A percentile compares a stretch with the other conserved stretches of the same genome.
Conservation (phyloP, 2,113 vertebrate species). For the Willisornis vidua region DNA sequence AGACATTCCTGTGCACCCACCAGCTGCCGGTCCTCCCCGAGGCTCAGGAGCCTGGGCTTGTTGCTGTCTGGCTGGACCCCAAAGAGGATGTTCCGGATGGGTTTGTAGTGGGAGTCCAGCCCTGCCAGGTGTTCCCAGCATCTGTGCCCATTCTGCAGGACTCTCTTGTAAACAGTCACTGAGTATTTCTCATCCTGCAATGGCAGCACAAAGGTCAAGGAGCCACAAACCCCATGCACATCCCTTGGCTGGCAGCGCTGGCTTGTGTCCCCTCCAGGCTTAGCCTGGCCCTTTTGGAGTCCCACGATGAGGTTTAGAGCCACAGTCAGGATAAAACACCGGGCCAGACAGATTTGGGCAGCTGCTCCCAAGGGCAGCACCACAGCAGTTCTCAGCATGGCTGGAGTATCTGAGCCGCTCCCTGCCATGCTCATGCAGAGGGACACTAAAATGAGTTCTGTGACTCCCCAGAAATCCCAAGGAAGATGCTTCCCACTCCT, state of each 20-base stretch:
- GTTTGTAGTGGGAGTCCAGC: conserved; percentile 86
- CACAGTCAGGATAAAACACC: background rate
- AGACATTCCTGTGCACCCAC: conserved; percentile 62
- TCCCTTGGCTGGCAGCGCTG: background rate
- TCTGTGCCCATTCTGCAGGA: background rate
- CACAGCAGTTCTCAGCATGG: background rate
- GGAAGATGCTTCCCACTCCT: background rate
- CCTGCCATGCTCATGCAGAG: background rate
- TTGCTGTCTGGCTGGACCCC: conserved; percentile 82
- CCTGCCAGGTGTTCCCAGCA: conserved; percentile 84
- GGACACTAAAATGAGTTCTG: background rate
- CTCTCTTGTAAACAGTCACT: conserved; percentile 80
- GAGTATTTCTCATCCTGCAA: conserved; percentile 82
- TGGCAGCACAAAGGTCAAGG: rapidly evolving
- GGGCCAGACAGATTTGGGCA: background rate
- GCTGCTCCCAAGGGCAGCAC: background rate
- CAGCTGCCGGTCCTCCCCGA: conserved; percentile 86
- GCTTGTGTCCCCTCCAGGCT: rapidly evolving
- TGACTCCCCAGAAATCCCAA: background rate
- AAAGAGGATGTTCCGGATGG: conserved; percentile 87
- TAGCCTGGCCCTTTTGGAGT: background rate
- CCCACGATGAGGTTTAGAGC: background rate
- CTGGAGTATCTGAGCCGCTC: background rate
- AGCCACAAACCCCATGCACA: rapidly evolving
- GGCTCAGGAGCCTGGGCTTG: conserved; percentile 86